phyloP scores from a whole-genome alignment of 2,888 invertebrate species.

The Drosophila nr. perissopoda region DNA sequence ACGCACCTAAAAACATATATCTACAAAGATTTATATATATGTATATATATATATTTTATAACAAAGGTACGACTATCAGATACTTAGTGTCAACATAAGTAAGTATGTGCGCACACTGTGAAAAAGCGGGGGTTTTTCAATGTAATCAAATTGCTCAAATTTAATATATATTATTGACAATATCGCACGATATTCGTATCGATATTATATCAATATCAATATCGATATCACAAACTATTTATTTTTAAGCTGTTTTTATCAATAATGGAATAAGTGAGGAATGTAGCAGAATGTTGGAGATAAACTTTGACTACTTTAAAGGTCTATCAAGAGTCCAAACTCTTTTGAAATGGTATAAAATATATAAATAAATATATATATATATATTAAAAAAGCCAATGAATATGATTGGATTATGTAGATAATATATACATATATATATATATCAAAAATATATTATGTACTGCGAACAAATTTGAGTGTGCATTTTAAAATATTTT shows the following conservation, averaged over 20 bases:
- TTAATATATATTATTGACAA: too few relatives aligned
- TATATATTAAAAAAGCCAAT: neutral
- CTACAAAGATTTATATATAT: conserved; percentile 1
- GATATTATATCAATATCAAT: too few relatives aligned
- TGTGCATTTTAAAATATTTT: too few relatives aligned
- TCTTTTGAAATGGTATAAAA: neutral
- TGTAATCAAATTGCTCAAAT: neutral
- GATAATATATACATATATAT: neutral
- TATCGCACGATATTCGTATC: too few relatives aligned
- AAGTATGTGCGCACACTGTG: conserved; percentile 24
- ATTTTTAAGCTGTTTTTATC: too few relatives aligned
- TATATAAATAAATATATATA: neutral
- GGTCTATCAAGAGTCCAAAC: neutral
- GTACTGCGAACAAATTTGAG: too few relatives aligned
- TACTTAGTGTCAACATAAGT: conserved; percentile 21
- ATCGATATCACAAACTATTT: too few relatives aligned
- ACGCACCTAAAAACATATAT: conserved; percentile 24
- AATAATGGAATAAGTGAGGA: too few relatives aligned
- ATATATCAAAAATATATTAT: too few relatives aligned
- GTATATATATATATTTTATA: conserved; percentile 8
- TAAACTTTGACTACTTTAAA: neutral
- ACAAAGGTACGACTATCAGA: conserved; percentile 31
- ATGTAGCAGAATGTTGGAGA: neutral
- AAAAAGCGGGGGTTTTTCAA: conserved; percentile 13
- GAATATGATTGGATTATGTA: neutral